Evolutionary conservation across 2,113 vertebrate genomes (phyloP), one percentile per base, ranked within the genome.

Genomic region (Illadopsis cleaveri): DNA sequence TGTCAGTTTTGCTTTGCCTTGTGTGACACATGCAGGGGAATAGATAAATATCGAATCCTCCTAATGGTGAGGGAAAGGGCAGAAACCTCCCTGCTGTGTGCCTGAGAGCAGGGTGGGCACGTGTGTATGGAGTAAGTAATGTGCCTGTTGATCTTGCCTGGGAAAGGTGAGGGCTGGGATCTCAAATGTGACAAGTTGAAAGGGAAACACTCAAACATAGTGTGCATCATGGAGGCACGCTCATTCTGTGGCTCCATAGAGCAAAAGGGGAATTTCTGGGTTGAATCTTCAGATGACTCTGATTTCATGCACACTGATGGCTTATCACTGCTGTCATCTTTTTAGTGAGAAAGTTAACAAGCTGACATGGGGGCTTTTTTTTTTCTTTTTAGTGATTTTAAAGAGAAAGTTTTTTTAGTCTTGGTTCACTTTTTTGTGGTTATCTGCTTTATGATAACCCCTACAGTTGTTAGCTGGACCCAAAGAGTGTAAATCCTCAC

Each of bases 1-100:
- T 88, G 71, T 94, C 90, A 62, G 80, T 60, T 90, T 81, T 86
- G 45, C 33, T 90, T 92, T 93, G 90, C 57, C n/a, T 75, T 64
- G 48, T 61, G 57, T 68, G 30, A 78, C 23, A 33, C 40, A 23
- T 33, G 25, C 45, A 27, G 9, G 90, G 23, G 44, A 84, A 47
- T 11, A 93, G 50, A 76, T 48, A 80, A 80, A 86, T 69, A 77
- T 3, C 2, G 23, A 86, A 35, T 70, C 33, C 28, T 83, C 21
- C 19, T 85, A 47, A 47, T 47, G 56, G 47, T 77, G 38, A 37
- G 28, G 53, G 33, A 94, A 79, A 56, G 66, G 61, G 61, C 69
- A 76, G 60, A 80, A 72, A 45, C n/a, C 38, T 65, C 31, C 31
- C 15, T 85, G 66, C 82, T 60, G 13, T 69, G 21, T 53, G 68